Evolutionary conservation across 2,797 vertebrate species (phyloP), one percentile per base, ranked within the genome.

Genomic region (Hyperoplus immaculatus): DNA sequence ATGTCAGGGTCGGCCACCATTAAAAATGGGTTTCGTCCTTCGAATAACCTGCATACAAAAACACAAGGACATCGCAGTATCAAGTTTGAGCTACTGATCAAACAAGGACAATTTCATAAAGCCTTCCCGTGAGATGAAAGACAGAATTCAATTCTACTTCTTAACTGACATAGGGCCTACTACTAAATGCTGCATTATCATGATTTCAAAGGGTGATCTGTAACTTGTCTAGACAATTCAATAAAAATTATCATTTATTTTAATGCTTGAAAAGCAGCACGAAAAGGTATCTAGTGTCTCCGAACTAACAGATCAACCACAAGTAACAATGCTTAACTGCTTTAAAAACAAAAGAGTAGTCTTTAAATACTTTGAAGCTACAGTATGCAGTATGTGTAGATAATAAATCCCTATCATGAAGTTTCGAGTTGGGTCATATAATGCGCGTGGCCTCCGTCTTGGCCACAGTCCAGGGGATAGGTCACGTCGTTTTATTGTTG

Each of bases 1-100:
- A 96, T 91, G 21, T 93, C 94, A 14, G 89, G 90, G 71, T 96
- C 94, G 56, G 92, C 13, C 39, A 93, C 78, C 84, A 95, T 86
- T 45, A 96, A 2, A 11, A 82, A 0, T 1, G 94, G 94, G 0
- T 1, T 1, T 15, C 94, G 86, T 69, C 60, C 94, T 0, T 95
- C 95, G 82, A 71, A 96, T 57, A 93, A 21, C 78, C 95, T 96
- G 71, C 21, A 59, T 29, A 29, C 2, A 73, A 43, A 51, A 61
- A 58, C 21, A 78, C 10, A 75, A 38, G 15, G 62, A 45, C 8
- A 55, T 36, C 21, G 74, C 15, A 68, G 15, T 4, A 11, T 8
- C 5, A 39, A 38, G 11, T 9, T 7, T 47, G 8, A 57, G 53
- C 9, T 38, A 7, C 9, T 41, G 18, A 38, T 13, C 10, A 7